Evolutionary conservation across 92 coral and sea anemone genomes (phyloP), one percentile per base, ranked within the genome.

Genomic region (Paramuricea clavata): DNA sequence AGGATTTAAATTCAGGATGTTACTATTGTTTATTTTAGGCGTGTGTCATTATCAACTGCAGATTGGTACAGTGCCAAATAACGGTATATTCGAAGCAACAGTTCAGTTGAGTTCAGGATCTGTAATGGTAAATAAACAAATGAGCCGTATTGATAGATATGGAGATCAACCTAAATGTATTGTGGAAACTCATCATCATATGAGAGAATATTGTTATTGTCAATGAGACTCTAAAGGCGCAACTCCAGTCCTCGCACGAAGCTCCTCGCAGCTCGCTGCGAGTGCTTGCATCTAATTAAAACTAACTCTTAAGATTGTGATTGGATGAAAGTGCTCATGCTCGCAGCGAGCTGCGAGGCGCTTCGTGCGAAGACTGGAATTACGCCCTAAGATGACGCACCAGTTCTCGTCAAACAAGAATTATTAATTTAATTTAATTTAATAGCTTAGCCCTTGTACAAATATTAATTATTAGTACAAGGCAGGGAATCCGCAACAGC

Each of bases 151-250:
- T 81, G 71, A 87, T 34, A 70, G 78, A 32, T 87, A 87, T 27
- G 90, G 86, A 79, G 69, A 80, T 52, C 90, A 80, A 39, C 90
- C 86, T 5, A 67, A 28, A 32, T 87, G 86, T 54, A 87, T 87
- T 28, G 81, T 52, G 60, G 82, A 81, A 15, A 82, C 69, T 30
- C 81, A 69, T 62, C 91, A 69, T 22, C 75, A 87, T 47, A 81
- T 87, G 87, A 87, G 91, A 57, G 85, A 87, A 42, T 87, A 72
- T 43, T 87, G 91, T 81, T 87, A 87, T 81, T 87, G 87, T 57
- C 67, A 81, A 68, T 44, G 43, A 30, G 25, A 74, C 52, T 43
- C 10, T 59, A 50, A 50, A 50, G 11, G 3, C 59, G 12, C 59
- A 19, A 42, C 12, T 50, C 19, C 2, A 50, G 59, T 50, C 22